These are phyloP conservation scores for Sylvietta virens DNA, from an alignment of 2,113 vertebrate species.

Conservation along the genomic window DNA sequence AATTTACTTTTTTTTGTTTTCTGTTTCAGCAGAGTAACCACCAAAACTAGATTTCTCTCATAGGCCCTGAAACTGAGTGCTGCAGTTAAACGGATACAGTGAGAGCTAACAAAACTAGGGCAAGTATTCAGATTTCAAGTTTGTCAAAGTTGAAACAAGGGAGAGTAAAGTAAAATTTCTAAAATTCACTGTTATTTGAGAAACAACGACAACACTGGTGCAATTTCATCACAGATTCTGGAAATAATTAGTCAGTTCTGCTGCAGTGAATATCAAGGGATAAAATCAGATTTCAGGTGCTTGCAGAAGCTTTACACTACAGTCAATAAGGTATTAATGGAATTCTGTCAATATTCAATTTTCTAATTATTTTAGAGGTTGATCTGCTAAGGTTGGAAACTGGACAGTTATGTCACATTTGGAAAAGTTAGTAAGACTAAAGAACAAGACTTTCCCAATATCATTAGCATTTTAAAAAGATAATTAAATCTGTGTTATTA, in stretches of 20 bases:
- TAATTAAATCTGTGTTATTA: neutral
- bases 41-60: conserved; percentile 71
- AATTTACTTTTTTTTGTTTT: conserved; percentile 70
- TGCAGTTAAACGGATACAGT: conserved; percentile 69
- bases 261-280: neutral
- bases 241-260: neutral
- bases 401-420: neutral
- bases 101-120: conserved; percentile 64
- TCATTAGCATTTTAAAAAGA: neutral
- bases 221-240: neutral
- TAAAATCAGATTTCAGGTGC: neutral
- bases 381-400: neutral
- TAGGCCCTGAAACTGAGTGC: conserved; percentile 72
- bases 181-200: conserved; percentile 58
- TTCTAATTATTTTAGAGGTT: neutral
- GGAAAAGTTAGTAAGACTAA: neutral
- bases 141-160: conserved; percentile 67
- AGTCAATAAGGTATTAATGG: neutral
- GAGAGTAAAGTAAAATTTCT: conserved; percentile 71
- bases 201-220: neutral
- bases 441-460: neutral
- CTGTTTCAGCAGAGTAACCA: conserved; percentile 80
- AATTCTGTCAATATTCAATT: neutral
- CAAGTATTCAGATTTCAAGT: conserved; percentile 66
- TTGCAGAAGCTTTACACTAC: neutral